Base-by-base conservation (phyloP, 2,888 invertebrate genomes). In the Rosalia funebris region DNA sequence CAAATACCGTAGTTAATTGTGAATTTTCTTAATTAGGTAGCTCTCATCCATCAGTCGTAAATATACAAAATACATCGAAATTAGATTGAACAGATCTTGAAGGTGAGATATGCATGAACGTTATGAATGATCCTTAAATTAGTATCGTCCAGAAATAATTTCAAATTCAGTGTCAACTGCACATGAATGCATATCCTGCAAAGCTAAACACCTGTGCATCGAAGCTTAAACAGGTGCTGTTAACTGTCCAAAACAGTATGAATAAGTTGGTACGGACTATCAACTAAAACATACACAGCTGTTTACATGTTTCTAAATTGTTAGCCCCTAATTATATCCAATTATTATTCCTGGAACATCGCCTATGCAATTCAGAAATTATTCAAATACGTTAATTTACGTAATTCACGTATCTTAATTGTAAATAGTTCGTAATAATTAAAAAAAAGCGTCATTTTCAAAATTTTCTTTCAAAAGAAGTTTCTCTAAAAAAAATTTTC, bases 131-230 rank as follows among this genome's bases (percentile, higher is more conserved):
- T 39, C 1, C 37, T 39, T 19, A 39, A 37, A 37, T 50, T 50
- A 50, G 50, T 25, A 46, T 32, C 25, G n/a, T 20, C 37, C 39
- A 50, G 37, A 39, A 50, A 34, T 50, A 50, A 37, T 50, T 50
- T 50, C 37, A 50, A 50, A 50, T 17, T 50, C 50, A 50, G 50
- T 50, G 50, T 50, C 50, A 50, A 37, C 50, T 36, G 37, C 50
- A 14, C 25, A 37, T n/a, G 47, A 17, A 50, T 50, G 50, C 36
- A 50, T 50, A 47, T 20, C 36, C 16, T 37, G 50, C 20, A 36
- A 11, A 50, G 37, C 12, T 11, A 9, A 36, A 50, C 50, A 50
- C 50, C 50, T 50, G 50, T 39, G 50, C 14, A 10, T 12, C 31
- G 17, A 4, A 36, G 20, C 10, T 47, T 5, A 9, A 14, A 34